Evolutionary conservation across 1,140 invertebrate species (phyloP).

Genomic region (Listronotus bonariensis): DNA sequence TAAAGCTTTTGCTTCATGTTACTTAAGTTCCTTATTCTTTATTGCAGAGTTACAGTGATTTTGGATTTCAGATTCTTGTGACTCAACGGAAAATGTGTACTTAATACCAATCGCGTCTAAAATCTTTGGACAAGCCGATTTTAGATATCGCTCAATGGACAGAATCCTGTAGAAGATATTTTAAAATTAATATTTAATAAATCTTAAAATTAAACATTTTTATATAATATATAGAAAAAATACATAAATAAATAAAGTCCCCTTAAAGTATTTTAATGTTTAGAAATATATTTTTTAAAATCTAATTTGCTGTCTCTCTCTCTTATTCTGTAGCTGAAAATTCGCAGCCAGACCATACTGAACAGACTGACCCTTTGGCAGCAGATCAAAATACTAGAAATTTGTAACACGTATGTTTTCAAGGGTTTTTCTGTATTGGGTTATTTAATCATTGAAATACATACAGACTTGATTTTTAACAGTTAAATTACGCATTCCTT

Average conservation of each 20-base stretch:
- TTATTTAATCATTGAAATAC: not conserved
- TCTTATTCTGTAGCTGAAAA: slow-evolving; percentile 24
- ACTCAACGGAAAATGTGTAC: not conserved
- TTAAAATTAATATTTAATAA: not conserved
- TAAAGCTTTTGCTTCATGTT: too few relatives aligned
- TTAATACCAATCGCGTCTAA: not conserved
- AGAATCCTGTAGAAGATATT: not conserved
- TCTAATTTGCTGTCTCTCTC: slow-evolving; percentile 3
- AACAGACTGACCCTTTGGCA: slow-evolving; percentile 24
- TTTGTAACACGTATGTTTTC: slow-evolving; percentile 37
- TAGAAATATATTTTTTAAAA: not conserved
- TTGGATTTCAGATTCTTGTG: too few relatives aligned
- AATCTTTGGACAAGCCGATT: not conserved
- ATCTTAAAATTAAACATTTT: not conserved
- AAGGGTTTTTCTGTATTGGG: slow-evolving; percentile 2
- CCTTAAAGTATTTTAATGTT: not conserved
- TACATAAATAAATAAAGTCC: too few relatives aligned
- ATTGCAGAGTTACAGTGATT: too few relatives aligned
- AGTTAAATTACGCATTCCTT: too few relatives aligned
- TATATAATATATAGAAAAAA: too few relatives aligned
- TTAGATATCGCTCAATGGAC: not conserved
- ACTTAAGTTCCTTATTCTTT: too few relatives aligned
- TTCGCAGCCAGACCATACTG: slow-evolving; percentile 18
- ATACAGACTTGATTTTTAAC: too few relatives aligned
- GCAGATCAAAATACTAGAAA: slow-evolving; percentile 28